These are phyloP conservation scores for Morelia viridis DNA, from an alignment of 2,797 vertebrate genomes.

Conservation along the genomic window DNA sequence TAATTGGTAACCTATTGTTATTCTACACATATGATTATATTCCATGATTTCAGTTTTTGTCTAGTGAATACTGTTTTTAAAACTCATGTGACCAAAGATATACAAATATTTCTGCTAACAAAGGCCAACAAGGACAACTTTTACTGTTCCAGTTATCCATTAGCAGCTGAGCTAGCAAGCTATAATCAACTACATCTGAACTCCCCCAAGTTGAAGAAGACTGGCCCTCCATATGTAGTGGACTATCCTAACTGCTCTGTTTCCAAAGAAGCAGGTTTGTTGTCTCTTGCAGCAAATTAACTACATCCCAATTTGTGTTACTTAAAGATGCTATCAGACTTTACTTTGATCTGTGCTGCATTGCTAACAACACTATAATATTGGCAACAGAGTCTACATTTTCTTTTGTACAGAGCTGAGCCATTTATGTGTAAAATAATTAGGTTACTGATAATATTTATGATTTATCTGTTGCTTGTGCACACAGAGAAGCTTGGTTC, in stretches of 20 bases:
- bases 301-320: background rate
- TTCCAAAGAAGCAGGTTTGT: background rate
- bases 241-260: background rate
- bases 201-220: background rate
- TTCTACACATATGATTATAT: background rate
- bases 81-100: background rate
- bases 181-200: background rate
- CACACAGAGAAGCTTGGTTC: background rate
- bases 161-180: background rate
- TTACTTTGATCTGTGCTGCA: background rate
- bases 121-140: background rate
- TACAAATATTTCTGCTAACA: background rate
- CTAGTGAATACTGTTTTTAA: background rate
- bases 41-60: background rate
- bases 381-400: too few species aligned
- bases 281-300: background rate
- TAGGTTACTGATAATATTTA: too few species aligned
- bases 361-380: background rate
- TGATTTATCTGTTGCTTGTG: background rate
- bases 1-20: background rate
- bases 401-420: background rate
- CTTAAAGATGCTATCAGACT: background rate
- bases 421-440: background rate
- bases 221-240: background rate
- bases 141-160: background rate